Percentiles rank a stretch among this genome's conserved stretches.
Conservation (phyloP, 2,888 invertebrate genomes). For the Meiosimyza platycephala region DNA sequence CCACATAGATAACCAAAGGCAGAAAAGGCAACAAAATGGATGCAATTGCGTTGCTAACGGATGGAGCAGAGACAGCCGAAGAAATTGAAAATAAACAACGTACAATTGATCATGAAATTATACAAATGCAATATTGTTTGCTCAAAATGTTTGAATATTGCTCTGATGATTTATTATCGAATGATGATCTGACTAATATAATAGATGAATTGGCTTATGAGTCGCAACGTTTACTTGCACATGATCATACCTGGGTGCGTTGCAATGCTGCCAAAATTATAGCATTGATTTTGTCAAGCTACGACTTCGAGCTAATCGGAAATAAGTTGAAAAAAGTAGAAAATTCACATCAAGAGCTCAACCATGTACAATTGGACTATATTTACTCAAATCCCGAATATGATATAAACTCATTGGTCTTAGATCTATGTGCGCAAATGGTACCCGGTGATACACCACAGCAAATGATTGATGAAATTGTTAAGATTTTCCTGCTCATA, state of each 20-base stretch:
- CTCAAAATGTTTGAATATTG: conserved; percentile 77
- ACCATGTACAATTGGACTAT: conserved; percentile 67
- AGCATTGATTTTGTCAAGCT: conserved; percentile 75
- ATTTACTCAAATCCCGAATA: conserved; percentile 74
- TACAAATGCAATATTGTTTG: conserved; percentile 79
- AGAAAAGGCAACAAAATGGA: not conserved
- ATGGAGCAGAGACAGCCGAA: conserved; percentile 47
- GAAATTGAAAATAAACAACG: conserved; percentile 70
- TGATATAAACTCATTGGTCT: conserved; percentile 74
- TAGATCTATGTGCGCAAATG: conserved; percentile 82
- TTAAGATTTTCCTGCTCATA: conserved; percentile 77
- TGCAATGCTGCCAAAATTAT: conserved; percentile 81
- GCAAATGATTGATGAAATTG: conserved; percentile 78
- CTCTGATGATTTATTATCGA: conserved; percentile 69
- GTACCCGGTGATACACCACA: conserved; percentile 75
- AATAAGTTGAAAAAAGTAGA: conserved; percentile 66
- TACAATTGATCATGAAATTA: conserved; percentile 79
- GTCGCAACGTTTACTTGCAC: conserved; percentile 78
- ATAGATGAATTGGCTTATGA: conserved; percentile 74
- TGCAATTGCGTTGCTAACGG: conserved; percentile 41
- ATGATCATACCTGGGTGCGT: conserved; percentile 91
- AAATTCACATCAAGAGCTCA: conserved; percentile 45
- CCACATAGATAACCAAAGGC: not conserved
- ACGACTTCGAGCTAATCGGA: conserved; percentile 74
- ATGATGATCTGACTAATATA: conserved; percentile 52